phyloP scores from a whole-genome alignment of 2,113 vertebrate genomes.

The Protobothrops mucrosquamatus region DNA sequence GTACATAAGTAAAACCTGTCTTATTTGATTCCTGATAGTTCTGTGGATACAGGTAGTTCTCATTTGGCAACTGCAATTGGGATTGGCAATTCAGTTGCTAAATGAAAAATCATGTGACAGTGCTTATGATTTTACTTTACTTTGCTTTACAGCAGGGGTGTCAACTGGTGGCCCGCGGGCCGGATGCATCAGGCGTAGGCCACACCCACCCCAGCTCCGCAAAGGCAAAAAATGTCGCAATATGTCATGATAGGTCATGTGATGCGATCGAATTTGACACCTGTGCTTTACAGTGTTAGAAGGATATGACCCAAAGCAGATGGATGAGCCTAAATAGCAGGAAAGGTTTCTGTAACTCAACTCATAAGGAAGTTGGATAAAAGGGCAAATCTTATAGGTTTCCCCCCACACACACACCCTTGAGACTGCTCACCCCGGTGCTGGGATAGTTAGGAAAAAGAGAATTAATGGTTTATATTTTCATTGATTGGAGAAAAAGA shows the following conservation, averaged over 20 bases:
- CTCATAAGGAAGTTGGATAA: background rate
- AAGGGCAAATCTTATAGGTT: background rate
- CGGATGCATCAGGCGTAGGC: no score
- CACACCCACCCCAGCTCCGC: no score
- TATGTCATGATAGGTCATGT: no score
- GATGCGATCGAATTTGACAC: no score
- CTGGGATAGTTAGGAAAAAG: background rate
- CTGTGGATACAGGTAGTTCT: background rate
- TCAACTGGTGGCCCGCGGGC: no score
- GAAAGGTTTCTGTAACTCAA: background rate
- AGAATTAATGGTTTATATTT: background rate
- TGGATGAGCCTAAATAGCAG: background rate
- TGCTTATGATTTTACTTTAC: background rate
- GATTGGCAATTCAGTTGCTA: background rate
- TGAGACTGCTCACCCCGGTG: background rate
- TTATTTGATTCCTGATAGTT: background rate
- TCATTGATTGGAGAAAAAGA: background rate
- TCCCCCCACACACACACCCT: no score
- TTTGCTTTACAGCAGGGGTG: background rate
- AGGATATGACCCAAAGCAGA: background rate
- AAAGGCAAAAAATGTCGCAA: no score
- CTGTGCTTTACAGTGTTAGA: background rate
- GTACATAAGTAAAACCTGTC: background rate
- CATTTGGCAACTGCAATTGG: background rate
- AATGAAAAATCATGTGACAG: background rate